Evolutionary conservation across 2,888 invertebrate species (phyloP).

Genomic region (Stenolophus ochropezus): DNA sequence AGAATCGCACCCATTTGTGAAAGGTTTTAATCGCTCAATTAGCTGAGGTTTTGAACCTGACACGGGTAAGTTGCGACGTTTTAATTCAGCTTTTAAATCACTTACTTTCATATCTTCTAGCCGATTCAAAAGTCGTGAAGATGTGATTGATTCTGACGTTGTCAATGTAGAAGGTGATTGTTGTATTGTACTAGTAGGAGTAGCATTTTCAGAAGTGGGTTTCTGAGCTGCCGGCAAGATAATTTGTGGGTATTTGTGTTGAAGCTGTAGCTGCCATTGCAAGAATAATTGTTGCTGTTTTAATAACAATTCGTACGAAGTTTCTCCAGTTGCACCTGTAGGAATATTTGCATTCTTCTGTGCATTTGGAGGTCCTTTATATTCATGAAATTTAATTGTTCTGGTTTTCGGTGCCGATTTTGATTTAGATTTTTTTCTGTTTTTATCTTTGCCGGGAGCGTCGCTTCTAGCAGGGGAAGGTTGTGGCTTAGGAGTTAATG

Average conservation of each 20-base stretch:
- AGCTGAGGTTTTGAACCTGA: conserved; percentile 97
- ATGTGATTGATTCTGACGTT: conserved; percentile 68
- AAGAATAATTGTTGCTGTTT: conserved; percentile 96
- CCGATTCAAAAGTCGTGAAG: conserved; percentile 76
- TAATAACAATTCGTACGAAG: conserved; percentile 91
- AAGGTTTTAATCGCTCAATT: conserved; percentile 91
- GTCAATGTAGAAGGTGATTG: conserved; percentile 70
- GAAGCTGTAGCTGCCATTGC: conserved; percentile 88
- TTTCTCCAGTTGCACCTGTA: conserved; percentile 78
- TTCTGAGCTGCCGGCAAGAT: conserved; percentile 83
- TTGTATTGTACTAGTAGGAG: conserved; percentile 64
- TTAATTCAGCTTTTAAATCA: conserved; percentile 94
- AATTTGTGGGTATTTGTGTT: conserved; percentile 89
- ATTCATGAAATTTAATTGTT: conserved; percentile 97
- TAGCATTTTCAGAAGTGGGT: conserved; percentile 61
- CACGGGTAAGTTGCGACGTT: conserved; percentile 94
- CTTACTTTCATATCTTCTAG: conserved; percentile 97
- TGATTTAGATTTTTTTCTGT: conserved; percentile 87
- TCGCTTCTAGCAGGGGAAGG: conserved; percentile 71
- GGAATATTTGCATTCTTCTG: conserved; percentile 81
- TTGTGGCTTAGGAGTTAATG: conserved; percentile 74
- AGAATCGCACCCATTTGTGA: conserved; percentile 72
- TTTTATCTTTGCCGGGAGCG: conserved; percentile 85
- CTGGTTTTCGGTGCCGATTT: conserved; percentile 88
- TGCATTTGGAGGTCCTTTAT: conserved; percentile 94